Base-by-base conservation (phyloP, 2,113 vertebrate genomes). In the Thomomys bottae region DNA sequence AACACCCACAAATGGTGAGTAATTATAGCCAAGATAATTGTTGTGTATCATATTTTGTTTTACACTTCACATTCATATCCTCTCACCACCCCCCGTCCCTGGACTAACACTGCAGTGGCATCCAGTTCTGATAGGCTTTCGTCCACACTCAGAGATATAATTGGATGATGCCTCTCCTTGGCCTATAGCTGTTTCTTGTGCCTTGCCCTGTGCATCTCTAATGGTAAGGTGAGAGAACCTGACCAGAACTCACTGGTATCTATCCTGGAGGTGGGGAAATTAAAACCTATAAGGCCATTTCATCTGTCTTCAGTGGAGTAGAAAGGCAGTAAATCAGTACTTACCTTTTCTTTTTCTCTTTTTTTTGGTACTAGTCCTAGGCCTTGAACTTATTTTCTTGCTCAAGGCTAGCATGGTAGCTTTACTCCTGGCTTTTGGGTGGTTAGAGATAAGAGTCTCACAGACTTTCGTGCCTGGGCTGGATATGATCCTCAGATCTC, bases 261-360 rank as follows among this genome's bases (percentile, higher is more conserved):
- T 23, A 71, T 12, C 66, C 54, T 40, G 71, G 78, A 83, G 71
- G 40, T 18, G 5, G 49, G 49, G 40, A 67, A 87, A 64, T 67
- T 82, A 75, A 90, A 9, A 66, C 75, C 30, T 30, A n/a, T 6
- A n/a, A 32, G 79, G 59, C 36, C 17, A 36, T 23, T 49, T 92
- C 17, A 36, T 23, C 59, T 92, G 83, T 75, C 83, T 90, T 82
- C 66, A 84, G 2, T 59, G 61, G 72, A 32, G 36, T 79, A 49
- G 5, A 30, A 94, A 30, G 71, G 34, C 83, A 86, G 76, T 87
- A 86, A 90, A 71, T 75, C 24, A 95, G 77, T 64, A 5, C 49
- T 45, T n/a, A n/a, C n/a, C n/a, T n/a, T n/a, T n/a, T 11, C 6
- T 45, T 45, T 11, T 45, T 45, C 11, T 11, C 45, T 45, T 45